Evolutionary conservation across 2,888 invertebrate species (phyloP).

Genomic region (Lobophora halterata): DNA sequence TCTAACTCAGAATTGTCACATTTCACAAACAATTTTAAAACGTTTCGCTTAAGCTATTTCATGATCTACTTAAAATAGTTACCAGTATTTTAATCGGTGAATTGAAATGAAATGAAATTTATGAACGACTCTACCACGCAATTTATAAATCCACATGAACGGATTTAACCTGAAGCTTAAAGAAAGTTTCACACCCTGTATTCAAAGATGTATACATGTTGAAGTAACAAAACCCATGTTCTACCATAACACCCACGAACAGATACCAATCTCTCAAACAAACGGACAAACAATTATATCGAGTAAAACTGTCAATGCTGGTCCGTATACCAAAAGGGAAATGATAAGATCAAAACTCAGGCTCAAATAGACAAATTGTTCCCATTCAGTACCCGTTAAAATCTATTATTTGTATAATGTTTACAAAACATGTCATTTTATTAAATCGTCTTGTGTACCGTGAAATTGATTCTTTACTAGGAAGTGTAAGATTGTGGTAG

Average conservation of each 20-base stretch:
- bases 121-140: too few species aligned
- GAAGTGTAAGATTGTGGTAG: slow-evolving; percentile 34
- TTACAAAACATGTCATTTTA: slow-evolving; percentile 75
- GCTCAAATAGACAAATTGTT: slow-evolving; percentile 69
- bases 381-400: slow-evolving; percentile 50
- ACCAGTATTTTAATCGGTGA: too few species aligned
- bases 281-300: slow-evolving; percentile 39
- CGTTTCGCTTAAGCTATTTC: too few species aligned
- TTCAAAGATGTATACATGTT: not conserved
- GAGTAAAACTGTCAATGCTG: slow-evolving; percentile 46
- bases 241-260: slow-evolving; percentile 27
- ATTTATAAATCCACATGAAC: too few species aligned
- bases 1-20: too few species aligned
- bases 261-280: slow-evolving; percentile 30
- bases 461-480: slow-evolving; percentile 65
- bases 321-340: slow-evolving; percentile 55
- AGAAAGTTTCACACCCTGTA: slow-evolving; percentile 19
- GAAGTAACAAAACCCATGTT: slow-evolving; percentile 15
- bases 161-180: too few species aligned
- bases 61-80: too few species aligned
- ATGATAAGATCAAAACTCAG: slow-evolving; percentile 69
- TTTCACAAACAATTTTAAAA: too few species aligned
- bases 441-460: slow-evolving; percentile 52
- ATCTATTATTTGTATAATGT: slow-evolving; percentile 51
- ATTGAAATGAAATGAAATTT: too few species aligned